Base-by-base conservation (phyloP, 1,140 invertebrate genomes). In the Drosophila persimilis region DNA sequence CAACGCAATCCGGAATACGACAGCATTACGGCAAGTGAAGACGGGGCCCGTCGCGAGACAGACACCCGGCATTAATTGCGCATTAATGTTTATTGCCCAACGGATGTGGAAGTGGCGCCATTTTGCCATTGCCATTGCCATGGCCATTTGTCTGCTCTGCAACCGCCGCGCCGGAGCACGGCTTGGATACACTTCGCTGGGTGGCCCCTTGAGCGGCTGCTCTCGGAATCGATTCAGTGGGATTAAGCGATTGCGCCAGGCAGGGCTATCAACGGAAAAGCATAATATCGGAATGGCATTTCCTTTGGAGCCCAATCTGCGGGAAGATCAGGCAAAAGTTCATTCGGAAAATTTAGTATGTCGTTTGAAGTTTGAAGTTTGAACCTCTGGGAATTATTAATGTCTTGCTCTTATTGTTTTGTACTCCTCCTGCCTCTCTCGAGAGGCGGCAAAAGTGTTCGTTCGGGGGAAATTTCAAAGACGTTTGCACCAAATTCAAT, bases 41-140 rank as follows among this genome's bases (percentile, higher is more conserved):
- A 15, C 3, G 24, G 24, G 5, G 15, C 31, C 15, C 15, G 31
- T 17, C 47, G 50, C 47, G 46, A 56, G 31, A 73, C 76, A 85
- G 80, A 85, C 80, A 80, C 35, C 73, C 77, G 73, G 77, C 83
- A 78, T 86, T 86, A 86, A 86, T 86, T 86, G 83, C 83, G 71
- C 81, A 81, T 86, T 86, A 86, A 86, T 88, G 81, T 86, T 86
- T 86, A 86, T 86, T 88, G 81, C 83, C 67, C 45, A 57, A 44
- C 83, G 81, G 81, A 86, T 88, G 74, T 88, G 74, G 74, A 88
- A 86, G 78, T 88, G 83, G 83, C 81, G 83, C 83, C 81, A 81
- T 88, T 86, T 81, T 57, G 63, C 67, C 72, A 69, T 70, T 26
- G 83, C 83, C 81, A 81, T 88, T 54, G 64, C 67, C 72, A 81